These are phyloP conservation scores for Phalacrocorax brasilianus DNA, from an alignment of 2,113 vertebrate genomes.

Conservation along the genomic window DNA sequence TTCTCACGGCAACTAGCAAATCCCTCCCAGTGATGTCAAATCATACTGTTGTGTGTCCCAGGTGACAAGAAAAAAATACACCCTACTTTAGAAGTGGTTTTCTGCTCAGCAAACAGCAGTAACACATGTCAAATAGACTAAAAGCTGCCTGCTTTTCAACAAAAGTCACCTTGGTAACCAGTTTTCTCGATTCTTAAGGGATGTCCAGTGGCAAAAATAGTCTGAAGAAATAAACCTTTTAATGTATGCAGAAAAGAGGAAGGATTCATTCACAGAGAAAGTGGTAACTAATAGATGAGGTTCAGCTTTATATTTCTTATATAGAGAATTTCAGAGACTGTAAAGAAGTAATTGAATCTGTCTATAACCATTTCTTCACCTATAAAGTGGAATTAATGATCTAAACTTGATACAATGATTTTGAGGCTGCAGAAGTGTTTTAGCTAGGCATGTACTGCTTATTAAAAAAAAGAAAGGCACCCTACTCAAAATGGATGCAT, in stretches of 20 bases:
- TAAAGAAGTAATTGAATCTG: background rate
- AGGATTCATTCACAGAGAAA: background rate
- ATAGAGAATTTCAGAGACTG: background rate
- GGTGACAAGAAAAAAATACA: background rate
- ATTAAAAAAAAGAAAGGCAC: background rate
- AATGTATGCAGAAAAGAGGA: background rate
- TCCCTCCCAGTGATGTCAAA: background rate
- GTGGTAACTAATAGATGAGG: background rate
- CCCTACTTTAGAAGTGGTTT: background rate
- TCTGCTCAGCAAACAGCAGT: background rate
- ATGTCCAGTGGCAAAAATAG: background rate
- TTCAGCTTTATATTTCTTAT: background rate
- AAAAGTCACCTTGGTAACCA: background rate
- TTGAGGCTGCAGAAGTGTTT: background rate
- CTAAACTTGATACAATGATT: background rate
- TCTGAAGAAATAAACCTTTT: background rate
- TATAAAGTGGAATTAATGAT: background rate
- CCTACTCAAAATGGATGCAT: background rate
- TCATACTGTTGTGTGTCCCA: background rate
- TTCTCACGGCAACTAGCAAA: background rate
- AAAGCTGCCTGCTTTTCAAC: background rate
- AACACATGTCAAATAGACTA: background rate
- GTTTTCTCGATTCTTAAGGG: background rate
- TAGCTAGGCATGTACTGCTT: background rate
- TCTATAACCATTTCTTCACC: background rate